Percentiles rank a stretch among this genome's conserved stretches.
Evolutionary conservation across 1,140 invertebrate genomes (phyloP).

Genomic region (Trichonephila clavipes): DNA sequence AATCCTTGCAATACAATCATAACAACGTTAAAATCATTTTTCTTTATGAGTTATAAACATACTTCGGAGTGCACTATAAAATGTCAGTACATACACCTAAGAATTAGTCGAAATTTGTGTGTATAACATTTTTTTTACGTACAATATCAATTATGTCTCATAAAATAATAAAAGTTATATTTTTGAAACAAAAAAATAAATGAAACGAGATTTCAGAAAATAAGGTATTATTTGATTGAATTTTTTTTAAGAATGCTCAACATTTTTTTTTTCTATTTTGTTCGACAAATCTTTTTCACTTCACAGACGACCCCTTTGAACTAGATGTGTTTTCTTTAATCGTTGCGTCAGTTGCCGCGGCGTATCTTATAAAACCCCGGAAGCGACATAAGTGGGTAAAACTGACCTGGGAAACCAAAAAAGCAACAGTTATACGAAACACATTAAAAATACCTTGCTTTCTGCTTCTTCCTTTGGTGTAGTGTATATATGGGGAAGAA

Average conservation of each 20-base stretch:
- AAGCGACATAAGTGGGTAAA: slow-evolving; percentile 30
- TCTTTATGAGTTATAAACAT: too few relatives aligned
- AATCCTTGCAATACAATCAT: too few relatives aligned
- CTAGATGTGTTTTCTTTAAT: slow-evolving; percentile 13
- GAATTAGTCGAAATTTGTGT: too few relatives aligned
- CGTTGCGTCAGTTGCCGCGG: slow-evolving; percentile 26
- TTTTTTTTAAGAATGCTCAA: neutral
- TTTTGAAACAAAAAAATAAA: neutral
- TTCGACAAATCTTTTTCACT: neutral
- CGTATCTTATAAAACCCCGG: neutral
- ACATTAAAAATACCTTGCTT: slow-evolving; percentile 35
- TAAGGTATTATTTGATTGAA: too few relatives aligned
- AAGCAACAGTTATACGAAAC: slow-evolving; percentile 34
- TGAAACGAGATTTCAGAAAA: neutral
- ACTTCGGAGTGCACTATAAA: too few relatives aligned
- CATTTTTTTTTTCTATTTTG: neutral
- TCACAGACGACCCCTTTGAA: neutral
- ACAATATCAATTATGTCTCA: too few relatives aligned
- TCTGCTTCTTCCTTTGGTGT: neutral
- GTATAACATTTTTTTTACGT: too few relatives aligned
- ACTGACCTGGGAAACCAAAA: slow-evolving; percentile 4
- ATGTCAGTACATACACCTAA: too few relatives aligned
- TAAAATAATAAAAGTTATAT: too few relatives aligned
- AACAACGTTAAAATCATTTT: too few relatives aligned
- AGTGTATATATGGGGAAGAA: neutral